Percentiles rank a stretch among this genome's conserved stretches.
Evolutionary conservation across 2,888 invertebrate species (phyloP).

Genomic region (Danaus chrysippus): DNA sequence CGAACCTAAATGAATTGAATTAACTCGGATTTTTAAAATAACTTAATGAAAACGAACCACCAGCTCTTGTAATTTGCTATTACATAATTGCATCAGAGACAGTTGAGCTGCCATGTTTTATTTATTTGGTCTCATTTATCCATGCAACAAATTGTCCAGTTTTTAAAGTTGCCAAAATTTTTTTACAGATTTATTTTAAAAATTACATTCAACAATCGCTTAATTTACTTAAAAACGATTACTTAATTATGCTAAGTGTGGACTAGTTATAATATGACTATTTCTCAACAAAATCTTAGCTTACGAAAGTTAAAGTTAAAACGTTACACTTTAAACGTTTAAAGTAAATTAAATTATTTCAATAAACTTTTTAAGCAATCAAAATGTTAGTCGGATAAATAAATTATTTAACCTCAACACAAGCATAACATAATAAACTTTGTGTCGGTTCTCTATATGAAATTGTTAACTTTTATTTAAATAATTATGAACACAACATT

Average conservation of each 20-base stretch:
- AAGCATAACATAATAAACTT: conserved; percentile 8
- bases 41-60: conserved; percentile 25
- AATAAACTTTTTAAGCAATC: conserved; percentile 4
- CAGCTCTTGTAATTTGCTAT: conserved; percentile 25
- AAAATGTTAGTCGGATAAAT: conserved; percentile 3
- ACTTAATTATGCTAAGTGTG: not conserved
- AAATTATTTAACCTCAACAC: conserved; percentile 7
- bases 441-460: not conserved
- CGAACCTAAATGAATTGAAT: conserved; percentile 17
- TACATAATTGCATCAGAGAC: conserved; percentile 26
- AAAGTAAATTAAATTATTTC: not conserved
- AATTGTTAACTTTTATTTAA: conserved; percentile 1
- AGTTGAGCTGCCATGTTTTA: conserved; percentile 5
- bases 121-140: conserved; percentile 11
- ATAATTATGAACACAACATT: not conserved
- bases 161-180: conserved; percentile 1
- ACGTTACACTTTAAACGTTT: not conserved
- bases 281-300: too few species aligned
- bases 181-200: not conserved
- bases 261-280: not conserved
- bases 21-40: conserved; percentile 26
- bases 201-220: not conserved
- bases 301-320: not conserved
- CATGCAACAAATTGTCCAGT: conserved; percentile 10
- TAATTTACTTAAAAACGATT: not conserved